Conservation (phyloP, 2,797 vertebrate species). For the Phoebastria nigripes region DNA sequence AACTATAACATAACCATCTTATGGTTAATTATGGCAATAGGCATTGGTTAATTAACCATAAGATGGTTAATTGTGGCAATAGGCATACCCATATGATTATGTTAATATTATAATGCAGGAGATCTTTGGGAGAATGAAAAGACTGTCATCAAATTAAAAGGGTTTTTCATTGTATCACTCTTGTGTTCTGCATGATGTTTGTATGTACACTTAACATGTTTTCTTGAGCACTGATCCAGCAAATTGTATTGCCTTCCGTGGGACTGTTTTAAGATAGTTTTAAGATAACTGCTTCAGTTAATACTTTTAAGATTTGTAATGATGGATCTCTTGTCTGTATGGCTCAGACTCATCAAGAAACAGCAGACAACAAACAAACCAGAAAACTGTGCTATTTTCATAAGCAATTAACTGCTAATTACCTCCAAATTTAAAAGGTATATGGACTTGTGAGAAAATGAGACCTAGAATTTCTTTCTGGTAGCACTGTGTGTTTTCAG, state of each 20-base stretch:
- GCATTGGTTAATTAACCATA: background rate
- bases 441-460: background rate
- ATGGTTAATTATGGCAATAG: background rate
- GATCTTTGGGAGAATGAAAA: background rate
- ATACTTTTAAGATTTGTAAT: background rate
- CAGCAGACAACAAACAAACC: background rate
- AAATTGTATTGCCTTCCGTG: background rate
- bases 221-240: background rate
- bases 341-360: background rate
- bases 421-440: background rate
- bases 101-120: background rate
- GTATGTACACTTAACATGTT: background rate
- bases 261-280: background rate
- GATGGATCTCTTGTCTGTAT: background rate
- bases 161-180: background rate
- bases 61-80: background rate
- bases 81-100: background rate
- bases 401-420: background rate
- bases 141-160: background rate
- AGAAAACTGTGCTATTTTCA: background rate
- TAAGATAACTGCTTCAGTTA: background rate
- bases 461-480: background rate
- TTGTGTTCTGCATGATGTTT: background rate
- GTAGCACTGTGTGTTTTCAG: background rate
- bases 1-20: background rate